A percentile compares a stretch with the other conserved stretches of the same genome.
phyloP scores from a whole-genome alignment of 1,140 invertebrate genomes.

The Aphelenchoides fujianensis region DNA sequence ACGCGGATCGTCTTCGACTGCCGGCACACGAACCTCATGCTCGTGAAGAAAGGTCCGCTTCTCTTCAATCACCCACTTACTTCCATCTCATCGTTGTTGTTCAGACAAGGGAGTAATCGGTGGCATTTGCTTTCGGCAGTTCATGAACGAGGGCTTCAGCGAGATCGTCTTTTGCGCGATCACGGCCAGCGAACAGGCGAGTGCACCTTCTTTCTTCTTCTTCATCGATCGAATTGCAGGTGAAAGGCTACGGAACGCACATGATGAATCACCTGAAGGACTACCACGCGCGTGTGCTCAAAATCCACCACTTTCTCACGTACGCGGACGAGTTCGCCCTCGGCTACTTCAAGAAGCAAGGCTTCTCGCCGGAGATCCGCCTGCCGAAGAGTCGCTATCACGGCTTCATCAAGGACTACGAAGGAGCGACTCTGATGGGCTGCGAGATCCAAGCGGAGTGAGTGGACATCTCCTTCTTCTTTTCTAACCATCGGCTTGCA shows the following conservation, averaged over 20 bases:
- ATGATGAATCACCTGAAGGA: conserved; percentile 99
- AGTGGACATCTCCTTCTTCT: conserved; percentile 33
- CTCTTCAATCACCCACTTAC: neutral
- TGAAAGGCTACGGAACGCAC: conserved; percentile 91
- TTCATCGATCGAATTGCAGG: conserved; percentile 47
- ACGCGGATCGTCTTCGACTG: conserved; percentile 93
- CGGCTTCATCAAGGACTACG: conserved; percentile 97
- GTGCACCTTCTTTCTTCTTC: no score
- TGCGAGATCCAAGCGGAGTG: conserved; percentile 67
- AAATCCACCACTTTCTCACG: conserved; percentile 81
- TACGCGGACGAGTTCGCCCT: conserved; percentile 97
- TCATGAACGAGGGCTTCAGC: conserved; percentile 87
- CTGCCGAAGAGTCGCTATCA: conserved; percentile 72
- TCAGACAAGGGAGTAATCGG: conserved; percentile 74
- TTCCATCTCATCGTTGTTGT: conserved; percentile 19
- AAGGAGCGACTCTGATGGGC: conserved; percentile 93
- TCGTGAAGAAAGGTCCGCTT: conserved; percentile 50
- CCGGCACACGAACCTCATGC: conserved; percentile 66
- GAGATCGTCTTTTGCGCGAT: conserved; percentile 99
- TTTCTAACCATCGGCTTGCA: conserved; percentile 25
- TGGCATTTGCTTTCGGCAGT: conserved; percentile 95
- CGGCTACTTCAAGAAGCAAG: conserved; percentile 92
- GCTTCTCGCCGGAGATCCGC: conserved; percentile 93
- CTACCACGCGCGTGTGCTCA: conserved; percentile 83
- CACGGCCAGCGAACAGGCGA: conserved; percentile 87